Evolutionary conservation across 2,797 vertebrate species (phyloP).

Genomic region (Hippopotamyrus pictus): DNA sequence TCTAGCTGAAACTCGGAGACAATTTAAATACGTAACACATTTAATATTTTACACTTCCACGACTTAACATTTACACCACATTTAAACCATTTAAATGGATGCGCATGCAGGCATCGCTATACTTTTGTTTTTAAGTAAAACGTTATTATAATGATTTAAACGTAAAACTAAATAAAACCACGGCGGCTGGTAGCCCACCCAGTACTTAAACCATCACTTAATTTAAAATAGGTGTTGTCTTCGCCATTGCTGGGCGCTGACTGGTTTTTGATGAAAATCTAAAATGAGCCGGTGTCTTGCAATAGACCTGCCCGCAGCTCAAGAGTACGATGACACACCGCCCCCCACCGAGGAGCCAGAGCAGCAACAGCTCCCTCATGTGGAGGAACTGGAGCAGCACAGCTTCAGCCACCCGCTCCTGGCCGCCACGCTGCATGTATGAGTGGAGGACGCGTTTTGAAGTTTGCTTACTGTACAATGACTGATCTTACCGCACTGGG

Average conservation of each 20-base stretch:
- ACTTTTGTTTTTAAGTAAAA: neutral
- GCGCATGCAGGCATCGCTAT: neutral
- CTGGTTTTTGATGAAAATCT: neutral
- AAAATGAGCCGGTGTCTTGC: neutral
- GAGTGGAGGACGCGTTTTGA: neutral
- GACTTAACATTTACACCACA: neutral
- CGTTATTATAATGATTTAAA: neutral
- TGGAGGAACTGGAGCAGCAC: constrained; percentile 74
- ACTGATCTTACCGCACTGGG: neutral
- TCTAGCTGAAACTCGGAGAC: neutral
- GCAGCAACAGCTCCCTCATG: constrained; percentile 63
- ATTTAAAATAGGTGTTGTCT: neutral
- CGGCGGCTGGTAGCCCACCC: neutral
- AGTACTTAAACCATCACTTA: neutral
- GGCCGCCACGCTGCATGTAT: constrained; percentile 80
- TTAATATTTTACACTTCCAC: neutral
- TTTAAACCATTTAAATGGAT: neutral
- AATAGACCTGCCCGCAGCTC: constrained; percentile 37
- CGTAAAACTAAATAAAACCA: neutral
- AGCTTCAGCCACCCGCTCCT: constrained; percentile 75
- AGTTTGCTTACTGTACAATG: neutral
- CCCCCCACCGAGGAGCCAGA: constrained; percentile 60
- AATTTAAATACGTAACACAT: neutral
- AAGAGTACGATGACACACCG: constrained; percentile 52
- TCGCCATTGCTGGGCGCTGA: neutral